Evolutionary conservation across 2,797 vertebrate species (phyloP).

Genomic region (Nannoperca obscura): DNA sequence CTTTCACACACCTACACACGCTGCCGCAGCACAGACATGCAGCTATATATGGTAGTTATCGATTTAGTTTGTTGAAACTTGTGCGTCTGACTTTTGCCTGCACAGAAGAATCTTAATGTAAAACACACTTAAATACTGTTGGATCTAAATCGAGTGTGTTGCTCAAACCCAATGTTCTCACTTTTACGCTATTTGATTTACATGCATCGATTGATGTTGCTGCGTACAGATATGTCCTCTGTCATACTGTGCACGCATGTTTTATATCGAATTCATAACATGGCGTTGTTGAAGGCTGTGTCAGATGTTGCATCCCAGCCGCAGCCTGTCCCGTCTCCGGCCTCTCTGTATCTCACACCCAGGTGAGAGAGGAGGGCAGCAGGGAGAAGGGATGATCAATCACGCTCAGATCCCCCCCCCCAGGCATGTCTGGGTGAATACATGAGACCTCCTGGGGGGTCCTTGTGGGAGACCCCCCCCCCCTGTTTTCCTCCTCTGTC

Average conservation of each 20-base stretch:
- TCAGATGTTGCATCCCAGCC: conserved; percentile 33
- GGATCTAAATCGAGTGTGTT: not conserved
- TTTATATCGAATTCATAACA: conserved; percentile 9
- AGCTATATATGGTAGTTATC: not conserved
- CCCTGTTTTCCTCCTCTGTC: conserved; percentile 45
- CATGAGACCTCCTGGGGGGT: conserved; percentile 78
- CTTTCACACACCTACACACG: not conserved
- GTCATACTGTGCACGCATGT: not conserved
- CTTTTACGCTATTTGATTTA: not conserved
- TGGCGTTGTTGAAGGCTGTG: not conserved
- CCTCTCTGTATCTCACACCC: conserved; percentile 81
- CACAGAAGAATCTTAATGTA: not conserved
- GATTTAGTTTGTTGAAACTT: not conserved
- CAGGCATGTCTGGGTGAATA: conserved; percentile 80
- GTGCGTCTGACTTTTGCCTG: not conserved
- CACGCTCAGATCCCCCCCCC: conserved; percentile 73
- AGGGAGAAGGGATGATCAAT: conserved; percentile 77
- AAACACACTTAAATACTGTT: not conserved
- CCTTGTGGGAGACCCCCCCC: conserved; percentile 53
- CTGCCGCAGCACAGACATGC: not conserved
- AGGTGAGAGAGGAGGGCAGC: conserved; percentile 81
- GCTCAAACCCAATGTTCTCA: not conserved
- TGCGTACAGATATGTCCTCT: not conserved
- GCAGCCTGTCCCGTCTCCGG: conserved; percentile 25
- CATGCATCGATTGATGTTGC: not conserved